Base-by-base conservation (phyloP, 2,888 invertebrate species). In the Eubasilissa splendida region DNA sequence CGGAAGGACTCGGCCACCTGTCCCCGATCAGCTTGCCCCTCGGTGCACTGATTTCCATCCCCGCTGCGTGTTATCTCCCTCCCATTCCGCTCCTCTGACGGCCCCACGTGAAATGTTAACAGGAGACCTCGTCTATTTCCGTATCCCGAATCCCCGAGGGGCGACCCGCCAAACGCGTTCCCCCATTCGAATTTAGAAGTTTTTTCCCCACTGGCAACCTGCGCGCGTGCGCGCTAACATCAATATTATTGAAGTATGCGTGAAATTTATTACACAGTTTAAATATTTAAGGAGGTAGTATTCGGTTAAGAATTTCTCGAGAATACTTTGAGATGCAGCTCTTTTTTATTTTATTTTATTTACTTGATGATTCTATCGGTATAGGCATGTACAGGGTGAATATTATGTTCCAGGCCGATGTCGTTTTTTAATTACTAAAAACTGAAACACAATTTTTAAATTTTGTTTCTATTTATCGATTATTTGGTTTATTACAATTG, bases 191-290 rank as follows among this genome's bases (percentile, higher is more conserved):
- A 65, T 33, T 65, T 31, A 33, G 56, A 12, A 73, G 54, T 73
- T 73, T 70, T 73, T 73, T 56, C 54, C 10, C 12, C 31, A 33
- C 9, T 11, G 3, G 50, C 56, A 56, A 73, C 71, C 58, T 73
- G 71, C 56, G 42, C 71, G 71, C 71, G 56, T 73, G 71, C 71
- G 71, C 42, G 9, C 22, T 58, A 73, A 73, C 9, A 58, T 56
- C 33, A 31, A 14, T 56, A 54, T 54, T 70, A 56, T 58, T 33
- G 71, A 71, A 31, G 54, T 56, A 4, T 71, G 53, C 12, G 58
- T 42, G 54, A 12, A 58, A 7, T 73, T 71, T 54, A 12, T 59
- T n/a, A 60, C 12, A 14, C n/a, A n/a, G 42, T 42, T 42, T 42
- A 42, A 42, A 42, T 42, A 42, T 42, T 42, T 42, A 42, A 42